phyloP scores from a whole-genome alignment of 2,797 vertebrate species.

The Phyllotis vaccarum region DNA sequence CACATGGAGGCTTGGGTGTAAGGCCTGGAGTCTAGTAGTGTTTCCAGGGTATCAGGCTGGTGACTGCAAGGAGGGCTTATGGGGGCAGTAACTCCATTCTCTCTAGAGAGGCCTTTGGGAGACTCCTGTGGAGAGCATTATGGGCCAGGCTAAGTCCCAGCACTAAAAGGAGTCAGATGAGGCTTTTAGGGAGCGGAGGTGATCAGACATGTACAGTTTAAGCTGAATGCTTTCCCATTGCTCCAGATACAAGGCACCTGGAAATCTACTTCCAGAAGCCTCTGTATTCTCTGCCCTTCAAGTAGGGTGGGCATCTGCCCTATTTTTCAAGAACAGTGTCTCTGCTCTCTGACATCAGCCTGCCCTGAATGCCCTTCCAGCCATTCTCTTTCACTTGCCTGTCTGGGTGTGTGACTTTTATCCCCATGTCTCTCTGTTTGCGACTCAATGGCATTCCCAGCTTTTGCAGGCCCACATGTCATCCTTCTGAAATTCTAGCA shows the following conservation, averaged over 20 bases:
- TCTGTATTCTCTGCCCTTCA: not conserved
- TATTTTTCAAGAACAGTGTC: not conserved
- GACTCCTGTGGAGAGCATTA: not conserved
- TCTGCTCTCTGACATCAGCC: not conserved
- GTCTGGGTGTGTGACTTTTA: accelerated
- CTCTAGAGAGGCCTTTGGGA: not conserved
- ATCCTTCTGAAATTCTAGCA: accelerated
- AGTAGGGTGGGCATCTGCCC: accelerated
- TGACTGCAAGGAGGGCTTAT: not conserved
- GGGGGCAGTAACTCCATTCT: no score
- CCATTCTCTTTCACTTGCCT: not conserved
- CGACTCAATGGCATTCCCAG: no score
- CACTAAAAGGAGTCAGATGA: accelerated
- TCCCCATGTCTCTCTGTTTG: not conserved
- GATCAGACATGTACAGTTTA: not conserved
- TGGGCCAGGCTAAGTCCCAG: not conserved
- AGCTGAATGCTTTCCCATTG: no score
- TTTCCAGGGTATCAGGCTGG: not conserved
- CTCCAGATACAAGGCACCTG: not conserved
- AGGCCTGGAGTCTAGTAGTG: not conserved
- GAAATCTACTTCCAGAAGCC: not conserved
- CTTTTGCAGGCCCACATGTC: accelerated
- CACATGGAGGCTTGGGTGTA: not conserved
- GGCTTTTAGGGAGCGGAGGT: not conserved
- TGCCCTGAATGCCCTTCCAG: not conserved